phyloP scores from a whole-genome alignment of 2,113 vertebrate genomes.

The Anthoscopus minutus region DNA sequence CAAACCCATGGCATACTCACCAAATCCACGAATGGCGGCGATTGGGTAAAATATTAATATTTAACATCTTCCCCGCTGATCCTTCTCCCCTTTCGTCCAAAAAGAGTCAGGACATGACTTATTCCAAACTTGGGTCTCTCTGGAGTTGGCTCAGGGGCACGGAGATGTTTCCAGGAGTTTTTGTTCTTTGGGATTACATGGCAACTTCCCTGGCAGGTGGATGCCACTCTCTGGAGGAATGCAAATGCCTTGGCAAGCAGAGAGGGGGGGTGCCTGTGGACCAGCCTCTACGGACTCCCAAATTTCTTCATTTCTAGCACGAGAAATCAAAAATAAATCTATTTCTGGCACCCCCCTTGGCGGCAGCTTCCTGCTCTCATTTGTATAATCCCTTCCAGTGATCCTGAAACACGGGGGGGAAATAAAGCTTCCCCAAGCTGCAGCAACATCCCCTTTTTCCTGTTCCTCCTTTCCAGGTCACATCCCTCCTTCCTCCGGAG shows the following conservation, averaged over 20 bases:
- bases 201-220: constrained; percentile 43
- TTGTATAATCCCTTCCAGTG: constrained; percentile 51
- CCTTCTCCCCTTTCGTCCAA: background rate
- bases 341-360: constrained; percentile 51
- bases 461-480: constrained; percentile 37
- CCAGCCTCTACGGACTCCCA: constrained; percentile 32
- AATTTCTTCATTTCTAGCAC: constrained; percentile 51
- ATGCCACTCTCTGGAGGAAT: background rate
- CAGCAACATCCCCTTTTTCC: constrained; percentile 7
- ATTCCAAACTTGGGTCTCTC: background rate
- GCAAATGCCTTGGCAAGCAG: constrained; percentile 53
- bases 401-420: background rate
- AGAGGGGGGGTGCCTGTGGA: constrained; percentile 38
- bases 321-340: background rate
- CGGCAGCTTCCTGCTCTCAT: constrained; percentile 53
- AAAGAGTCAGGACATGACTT: background rate
- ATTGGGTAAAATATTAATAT: constrained; percentile 54
- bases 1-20: constrained; percentile 49
- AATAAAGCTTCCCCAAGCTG: background rate
- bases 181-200: constrained; percentile 43
- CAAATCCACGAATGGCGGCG: constrained; percentile 76
- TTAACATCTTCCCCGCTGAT: constrained; percentile 58
- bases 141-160: background rate
- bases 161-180: constrained; percentile 32
- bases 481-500: background rate